Percentiles rank a stretch among this genome's conserved stretches.
These are phyloP conservation scores for Microcebus jonahi DNA, from an alignment of 2,113 vertebrate genomes.

Conservation along the genomic window DNA sequence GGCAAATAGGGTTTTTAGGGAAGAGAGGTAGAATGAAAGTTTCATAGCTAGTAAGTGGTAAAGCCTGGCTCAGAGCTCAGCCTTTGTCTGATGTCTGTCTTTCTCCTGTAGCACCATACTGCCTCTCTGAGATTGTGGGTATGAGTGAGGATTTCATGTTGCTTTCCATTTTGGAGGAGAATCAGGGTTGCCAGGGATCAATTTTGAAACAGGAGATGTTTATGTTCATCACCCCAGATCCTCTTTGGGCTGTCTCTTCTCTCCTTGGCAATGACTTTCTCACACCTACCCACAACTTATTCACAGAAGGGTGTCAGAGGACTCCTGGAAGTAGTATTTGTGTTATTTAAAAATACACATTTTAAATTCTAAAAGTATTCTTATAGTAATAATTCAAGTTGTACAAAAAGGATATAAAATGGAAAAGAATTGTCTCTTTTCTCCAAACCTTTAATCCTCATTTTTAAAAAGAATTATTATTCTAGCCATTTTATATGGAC, in stretches of 20 bases:
- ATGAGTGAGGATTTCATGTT: neutral
- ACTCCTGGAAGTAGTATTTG: neutral
- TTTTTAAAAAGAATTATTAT: neutral
- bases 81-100: neutral
- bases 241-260: neutral
- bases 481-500: neutral
- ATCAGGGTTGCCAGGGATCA: neutral
- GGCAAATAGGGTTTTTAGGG: neutral
- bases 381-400: neutral
- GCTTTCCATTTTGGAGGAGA: neutral
- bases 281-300: neutral
- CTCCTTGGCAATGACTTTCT: neutral
- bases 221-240: neutral
- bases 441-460: neutral
- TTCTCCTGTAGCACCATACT: neutral
- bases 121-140: neutral
- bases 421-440: slow-evolving; percentile 5
- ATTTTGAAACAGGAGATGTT: neutral
- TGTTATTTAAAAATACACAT: neutral
- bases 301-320: neutral
- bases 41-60: neutral
- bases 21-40: neutral
- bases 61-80: neutral
- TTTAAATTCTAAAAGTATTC: slow-evolving; percentile 1
- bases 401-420: neutral